phyloP scores from a whole-genome alignment of 2,113 vertebrate genomes.

The Boleophthalmus pectinirostris region DNA sequence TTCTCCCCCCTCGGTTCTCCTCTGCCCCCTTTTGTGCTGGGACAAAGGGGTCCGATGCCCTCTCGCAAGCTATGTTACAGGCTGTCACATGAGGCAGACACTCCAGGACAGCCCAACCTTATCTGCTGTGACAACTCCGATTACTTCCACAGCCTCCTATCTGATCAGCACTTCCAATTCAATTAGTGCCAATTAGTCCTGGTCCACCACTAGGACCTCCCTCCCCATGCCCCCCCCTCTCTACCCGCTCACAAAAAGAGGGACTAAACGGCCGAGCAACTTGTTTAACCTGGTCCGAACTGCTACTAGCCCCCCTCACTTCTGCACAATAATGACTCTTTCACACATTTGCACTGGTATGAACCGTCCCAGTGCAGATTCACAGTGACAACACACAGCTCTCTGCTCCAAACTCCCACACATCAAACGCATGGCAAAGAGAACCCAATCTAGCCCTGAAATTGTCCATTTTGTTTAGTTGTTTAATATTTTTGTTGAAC shows the following conservation, averaged over 20 bases:
- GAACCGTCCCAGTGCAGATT: slow-evolving; percentile 58
- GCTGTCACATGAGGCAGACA: slow-evolving; percentile 77
- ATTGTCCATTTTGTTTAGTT: no score
- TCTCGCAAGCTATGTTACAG: slow-evolving; percentile 82
- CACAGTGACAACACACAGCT: slow-evolving; percentile 68
- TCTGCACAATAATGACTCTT: slow-evolving; percentile 67
- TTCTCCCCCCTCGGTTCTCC: slow-evolving; percentile 49
- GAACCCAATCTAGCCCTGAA: background rate
- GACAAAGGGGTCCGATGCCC: slow-evolving; percentile 74
- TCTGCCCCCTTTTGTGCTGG: slow-evolving; percentile 64
- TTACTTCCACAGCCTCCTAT: slow-evolving; percentile 81
- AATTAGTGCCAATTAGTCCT: slow-evolving; percentile 83
- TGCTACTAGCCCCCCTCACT: slow-evolving; percentile 24
- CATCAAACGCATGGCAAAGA: slow-evolving; percentile 16
- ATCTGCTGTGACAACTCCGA: slow-evolving; percentile 82
- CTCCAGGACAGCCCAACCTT: slow-evolving; percentile 72
- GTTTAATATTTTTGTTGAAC: no score
- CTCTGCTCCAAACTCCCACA: slow-evolving; percentile 54
- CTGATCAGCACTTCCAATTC: slow-evolving; percentile 82
- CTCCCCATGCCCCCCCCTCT: background rate
- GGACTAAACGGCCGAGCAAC: slow-evolving; percentile 47
- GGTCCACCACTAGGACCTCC: slow-evolving; percentile 39
- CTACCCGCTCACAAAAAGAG: slow-evolving; percentile 42
- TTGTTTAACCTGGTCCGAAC: slow-evolving; percentile 46
- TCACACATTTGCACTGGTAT: slow-evolving; percentile 66